Conservation (phyloP, 2,113 vertebrate genomes). For the Hippocampus comes region DNA sequence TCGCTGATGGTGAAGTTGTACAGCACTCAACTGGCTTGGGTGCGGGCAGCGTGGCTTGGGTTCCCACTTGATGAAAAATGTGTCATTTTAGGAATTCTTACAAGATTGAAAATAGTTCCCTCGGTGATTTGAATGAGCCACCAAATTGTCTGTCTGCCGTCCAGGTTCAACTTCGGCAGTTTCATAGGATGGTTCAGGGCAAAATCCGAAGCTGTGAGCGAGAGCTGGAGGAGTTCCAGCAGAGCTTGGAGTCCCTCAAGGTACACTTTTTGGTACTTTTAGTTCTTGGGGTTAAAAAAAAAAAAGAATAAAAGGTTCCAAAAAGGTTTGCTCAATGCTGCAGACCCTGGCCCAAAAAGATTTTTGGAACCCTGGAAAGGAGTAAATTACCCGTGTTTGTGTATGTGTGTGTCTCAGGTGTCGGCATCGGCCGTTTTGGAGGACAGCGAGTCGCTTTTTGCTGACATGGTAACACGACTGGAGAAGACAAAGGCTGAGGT, state of each 20-base stretch:
- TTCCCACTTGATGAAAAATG: too few relatives aligned
- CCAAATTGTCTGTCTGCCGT: background rate
- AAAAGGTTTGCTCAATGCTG: background rate
- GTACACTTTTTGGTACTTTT: conserved; percentile 25
- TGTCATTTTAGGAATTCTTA: too few relatives aligned
- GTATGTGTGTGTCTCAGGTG: conserved; percentile 33
- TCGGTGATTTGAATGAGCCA: too few relatives aligned
- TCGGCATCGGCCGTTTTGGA: conserved; percentile 47
- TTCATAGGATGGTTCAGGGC: conserved; percentile 51
- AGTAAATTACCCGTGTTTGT: background rate
- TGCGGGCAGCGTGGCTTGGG: too few relatives aligned
- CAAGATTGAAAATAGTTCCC: too few relatives aligned
- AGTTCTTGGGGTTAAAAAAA: background rate
- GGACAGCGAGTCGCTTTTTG: conserved; percentile 65
- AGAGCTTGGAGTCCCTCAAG: conserved; percentile 63
- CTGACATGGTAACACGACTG: conserved; percentile 57
- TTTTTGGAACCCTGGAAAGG: background rate
- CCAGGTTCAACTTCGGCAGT: conserved; percentile 61
- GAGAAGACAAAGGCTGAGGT: conserved; percentile 65
- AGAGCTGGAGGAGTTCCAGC: conserved; percentile 61
- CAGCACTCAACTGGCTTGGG: too few relatives aligned
- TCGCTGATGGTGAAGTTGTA: too few relatives aligned
- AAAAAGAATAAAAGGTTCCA: background rate
- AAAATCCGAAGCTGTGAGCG: conserved; percentile 45
- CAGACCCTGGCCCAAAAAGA: too few relatives aligned